A percentile compares a stretch with the other conserved stretches of the same genome.
phyloP scores from a whole-genome alignment of 2,888 invertebrate genomes.

The Amphiduros pacificus region DNA sequence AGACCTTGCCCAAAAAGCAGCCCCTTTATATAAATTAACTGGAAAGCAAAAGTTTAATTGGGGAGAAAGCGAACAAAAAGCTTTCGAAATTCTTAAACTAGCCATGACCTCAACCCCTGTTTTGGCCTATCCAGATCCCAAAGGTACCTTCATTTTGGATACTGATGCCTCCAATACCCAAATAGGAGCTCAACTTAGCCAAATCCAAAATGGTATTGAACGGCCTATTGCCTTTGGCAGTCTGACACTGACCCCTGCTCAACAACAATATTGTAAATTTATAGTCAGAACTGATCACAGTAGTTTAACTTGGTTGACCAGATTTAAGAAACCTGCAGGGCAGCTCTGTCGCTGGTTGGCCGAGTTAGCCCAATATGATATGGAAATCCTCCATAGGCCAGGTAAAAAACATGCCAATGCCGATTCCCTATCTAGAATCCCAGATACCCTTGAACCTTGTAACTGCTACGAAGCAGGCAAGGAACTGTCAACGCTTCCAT shows the following conservation, averaged over 20 bases:
- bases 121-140: too few relatives aligned
- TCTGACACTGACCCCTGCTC: background rate
- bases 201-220: background rate
- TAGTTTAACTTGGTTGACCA: background rate
- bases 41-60: too few relatives aligned
- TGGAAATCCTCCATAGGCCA: background rate
- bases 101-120: too few relatives aligned
- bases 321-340: background rate
- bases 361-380: background rate
- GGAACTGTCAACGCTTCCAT: background rate
- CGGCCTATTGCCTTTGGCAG: background rate
- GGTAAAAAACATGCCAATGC: conserved; percentile 2
- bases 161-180: background rate
- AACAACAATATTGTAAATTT: background rate
- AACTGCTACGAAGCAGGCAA: background rate
- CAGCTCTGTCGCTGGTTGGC: background rate
- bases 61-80: too few relatives aligned
- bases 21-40: too few relatives aligned
- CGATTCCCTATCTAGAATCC: background rate
- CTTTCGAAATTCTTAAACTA: too few relatives aligned
- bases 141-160: background rate
- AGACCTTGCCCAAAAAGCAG: too few relatives aligned
- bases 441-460: background rate
- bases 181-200: background rate
- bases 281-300: background rate